Conservation (phyloP, 2,113 vertebrate species). For the Mormoops blainvillei region DNA sequence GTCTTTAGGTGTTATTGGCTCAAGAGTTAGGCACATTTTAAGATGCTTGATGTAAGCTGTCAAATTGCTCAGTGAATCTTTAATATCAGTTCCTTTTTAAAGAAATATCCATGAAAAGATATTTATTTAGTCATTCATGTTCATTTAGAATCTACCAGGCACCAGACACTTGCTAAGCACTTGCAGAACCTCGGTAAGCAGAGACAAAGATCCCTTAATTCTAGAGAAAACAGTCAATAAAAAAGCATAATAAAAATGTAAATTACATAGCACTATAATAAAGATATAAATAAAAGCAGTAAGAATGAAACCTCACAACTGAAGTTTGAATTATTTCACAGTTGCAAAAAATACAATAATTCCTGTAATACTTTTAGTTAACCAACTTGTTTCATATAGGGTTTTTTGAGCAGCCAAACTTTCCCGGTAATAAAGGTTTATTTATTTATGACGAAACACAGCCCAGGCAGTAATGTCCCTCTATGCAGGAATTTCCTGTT, state of each 20-base stretch:
- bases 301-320: not conserved
- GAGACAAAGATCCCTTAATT: not conserved
- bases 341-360: not conserved
- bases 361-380: not conserved
- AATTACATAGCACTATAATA: not conserved
- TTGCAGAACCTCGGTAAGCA: not conserved
- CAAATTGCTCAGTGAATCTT: conserved; percentile 28
- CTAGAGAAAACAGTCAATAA: not conserved
- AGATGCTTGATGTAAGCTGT: not conserved
- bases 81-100: not conserved
- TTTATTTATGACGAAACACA: not conserved
- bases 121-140: not conserved
- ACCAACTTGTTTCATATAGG: not conserved
- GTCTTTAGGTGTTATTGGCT: not conserved
- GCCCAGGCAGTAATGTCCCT: not conserved
- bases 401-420: not conserved
- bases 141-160: not conserved
- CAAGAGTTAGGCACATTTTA: conserved; percentile 14
- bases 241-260: not conserved
- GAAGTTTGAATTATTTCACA: not conserved
- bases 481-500: not conserved
- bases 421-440: not conserved
- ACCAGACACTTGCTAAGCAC: not conserved
- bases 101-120: not conserved
- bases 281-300: not conserved